Base-by-base conservation (phyloP, 2,113 vertebrate genomes). In the Hystrix cristata region DNA sequence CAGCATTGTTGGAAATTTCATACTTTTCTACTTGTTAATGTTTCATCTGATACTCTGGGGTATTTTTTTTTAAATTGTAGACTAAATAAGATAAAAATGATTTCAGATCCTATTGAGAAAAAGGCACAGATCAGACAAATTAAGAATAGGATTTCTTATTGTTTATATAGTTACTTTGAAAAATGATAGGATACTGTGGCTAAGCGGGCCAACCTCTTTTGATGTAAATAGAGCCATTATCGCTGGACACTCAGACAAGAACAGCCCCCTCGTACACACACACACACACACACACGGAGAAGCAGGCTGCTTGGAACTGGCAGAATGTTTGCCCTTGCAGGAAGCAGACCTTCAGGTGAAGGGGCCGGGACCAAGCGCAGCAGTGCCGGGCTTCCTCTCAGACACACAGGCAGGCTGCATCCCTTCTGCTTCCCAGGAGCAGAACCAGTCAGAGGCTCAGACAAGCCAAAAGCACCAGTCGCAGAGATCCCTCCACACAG, bases 31-130 rank as follows among this genome's bases (percentile, higher is more conserved):
- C 29, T 38, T 88, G 23, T 34, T 69, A 92, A 57, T 87, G 43
- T 67, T 84, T 91, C 53, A 23, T 57, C 81, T 86, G 14, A 92
- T 92, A 69, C 4, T 80, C 23, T 60, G 64, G 53, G n/a, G 15
- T 55, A 34, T 69, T 92, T 92, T 38, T 38, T 95, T 71, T 51
- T 71, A 43, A 95, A 71, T 82, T 90, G 76, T 90, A 46, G 25
- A 64, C 1, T 15, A 59, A 46, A 11, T 16, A 64, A 95, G 14
- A 13, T 65, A 90, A 14, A 81, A 89, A 78, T 78, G 69, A 76
- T 82, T 95, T 62, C 27, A 64, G 10, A 92, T 64, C 4, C 12
- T n/a, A 4, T 27, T 78, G n/a, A 83, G 55, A 90, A 90, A 21
- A 29, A 88, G 18, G 19, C 43, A 81, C 21, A 76, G 43, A 72